Evolutionary conservation across 2,888 invertebrate species (phyloP).

Genomic region (Papilio protenor): DNA sequence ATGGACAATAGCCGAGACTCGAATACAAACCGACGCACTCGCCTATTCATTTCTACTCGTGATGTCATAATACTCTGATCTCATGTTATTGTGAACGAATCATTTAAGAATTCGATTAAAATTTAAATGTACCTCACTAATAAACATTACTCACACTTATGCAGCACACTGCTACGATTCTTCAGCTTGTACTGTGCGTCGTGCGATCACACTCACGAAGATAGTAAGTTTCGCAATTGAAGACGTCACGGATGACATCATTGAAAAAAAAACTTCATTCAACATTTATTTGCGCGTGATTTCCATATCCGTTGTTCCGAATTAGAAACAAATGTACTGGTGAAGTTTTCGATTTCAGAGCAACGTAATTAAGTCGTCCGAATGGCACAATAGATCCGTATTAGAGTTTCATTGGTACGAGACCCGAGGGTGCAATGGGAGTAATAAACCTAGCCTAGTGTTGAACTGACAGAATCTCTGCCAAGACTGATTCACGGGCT

Average conservation of each 20-base stretch:
- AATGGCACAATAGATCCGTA: constrained; percentile 72
- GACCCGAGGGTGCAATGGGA: constrained; percentile 63
- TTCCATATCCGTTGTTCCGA: constrained; percentile 26
- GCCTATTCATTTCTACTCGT: not conserved
- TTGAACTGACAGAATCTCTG: constrained; percentile 48
- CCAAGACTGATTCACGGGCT: constrained; percentile 41
- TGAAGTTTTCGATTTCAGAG: constrained; percentile 43
- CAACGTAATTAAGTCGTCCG: constrained; percentile 56
- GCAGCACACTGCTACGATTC: too few species aligned
- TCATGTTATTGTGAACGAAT: not conserved
- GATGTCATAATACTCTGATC: not conserved
- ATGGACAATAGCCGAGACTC: not conserved
- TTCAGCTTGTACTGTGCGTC: too few species aligned
- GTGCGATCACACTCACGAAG: too few species aligned
- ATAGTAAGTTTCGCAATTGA: too few species aligned
- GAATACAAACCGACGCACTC: not conserved
- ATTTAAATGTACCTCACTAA: not conserved
- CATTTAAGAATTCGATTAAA: not conserved
- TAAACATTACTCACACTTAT: not conserved
- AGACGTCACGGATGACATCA: too few species aligned
- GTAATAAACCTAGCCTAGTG: constrained; percentile 51
- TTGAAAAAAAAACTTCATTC: not conserved
- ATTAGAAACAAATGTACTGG: constrained; percentile 23
- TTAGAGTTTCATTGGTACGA: constrained; percentile 67
- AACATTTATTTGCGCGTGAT: not conserved